phyloP scores from a whole-genome alignment of 2,797 vertebrate genomes.

The Galaxias olidus region DNA sequence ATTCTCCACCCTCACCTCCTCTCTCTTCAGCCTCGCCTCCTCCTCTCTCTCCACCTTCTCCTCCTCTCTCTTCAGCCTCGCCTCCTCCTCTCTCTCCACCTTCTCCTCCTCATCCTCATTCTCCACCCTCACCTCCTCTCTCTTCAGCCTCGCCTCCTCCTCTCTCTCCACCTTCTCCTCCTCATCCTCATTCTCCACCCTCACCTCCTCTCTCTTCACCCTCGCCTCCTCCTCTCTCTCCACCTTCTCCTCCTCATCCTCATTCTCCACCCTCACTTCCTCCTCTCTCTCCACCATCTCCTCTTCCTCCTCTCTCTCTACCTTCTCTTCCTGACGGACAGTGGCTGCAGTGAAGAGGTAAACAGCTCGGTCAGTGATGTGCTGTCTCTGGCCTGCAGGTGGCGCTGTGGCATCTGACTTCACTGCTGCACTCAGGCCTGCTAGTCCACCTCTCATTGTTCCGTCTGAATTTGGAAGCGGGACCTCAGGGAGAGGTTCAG shows the following conservation, averaged over 20 bases:
- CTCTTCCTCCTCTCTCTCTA: neutral
- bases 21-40: too few species aligned
- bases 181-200: neutral
- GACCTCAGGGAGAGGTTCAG: neutral
- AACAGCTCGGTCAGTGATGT: conserved; percentile 52
- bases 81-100: neutral
- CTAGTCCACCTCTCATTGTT: conserved; percentile 39
- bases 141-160: neutral
- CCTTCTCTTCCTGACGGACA: too few species aligned
- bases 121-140: too few species aligned
- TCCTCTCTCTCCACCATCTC: neutral
- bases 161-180: neutral
- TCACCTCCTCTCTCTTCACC: too few species aligned
- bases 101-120: too few species aligned
- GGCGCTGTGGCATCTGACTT: conserved; percentile 2
- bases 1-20: too few species aligned
- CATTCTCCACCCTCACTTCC: neutral
- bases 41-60: neutral
- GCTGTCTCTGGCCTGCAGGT: conserved; percentile 13
- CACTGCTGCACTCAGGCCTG: conserved; percentile 40
- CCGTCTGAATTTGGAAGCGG: neutral
- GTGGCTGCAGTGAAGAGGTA: conserved; percentile 40
- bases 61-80: neutral
- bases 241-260: neutral
- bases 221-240: too few species aligned